Evolutionary conservation across 2,797 vertebrate genomes (phyloP).

Genomic region (Ceyx erithaca): DNA sequence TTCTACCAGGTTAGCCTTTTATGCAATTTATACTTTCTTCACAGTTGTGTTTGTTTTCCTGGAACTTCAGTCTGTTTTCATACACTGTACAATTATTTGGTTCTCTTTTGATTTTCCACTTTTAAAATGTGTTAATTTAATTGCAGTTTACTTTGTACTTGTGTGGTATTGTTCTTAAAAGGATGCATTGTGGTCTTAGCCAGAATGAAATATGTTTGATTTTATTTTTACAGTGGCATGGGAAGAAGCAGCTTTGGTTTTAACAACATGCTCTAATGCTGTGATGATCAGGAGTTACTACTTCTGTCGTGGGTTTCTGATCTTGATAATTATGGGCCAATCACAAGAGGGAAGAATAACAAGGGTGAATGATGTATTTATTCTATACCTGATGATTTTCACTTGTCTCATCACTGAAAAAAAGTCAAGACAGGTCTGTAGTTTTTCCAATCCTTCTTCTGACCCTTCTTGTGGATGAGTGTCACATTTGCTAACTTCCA

Average conservation of each 20-base stretch:
- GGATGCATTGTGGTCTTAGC: not conserved
- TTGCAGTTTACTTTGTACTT: not conserved
- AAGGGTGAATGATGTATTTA: not conserved
- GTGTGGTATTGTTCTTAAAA: not conserved
- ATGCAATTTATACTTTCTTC: not conserved
- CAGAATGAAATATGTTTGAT: not conserved
- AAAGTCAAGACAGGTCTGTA: not conserved
- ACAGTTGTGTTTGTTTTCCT: not conserved
- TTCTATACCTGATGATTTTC: not conserved
- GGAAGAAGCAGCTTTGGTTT: not conserved
- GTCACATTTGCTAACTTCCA: too few relatives aligned
- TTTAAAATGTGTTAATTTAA: not conserved
- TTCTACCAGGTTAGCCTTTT: not conserved
- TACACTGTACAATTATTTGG: not conserved
- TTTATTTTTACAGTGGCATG: not conserved
- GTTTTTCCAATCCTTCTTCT: too few relatives aligned
- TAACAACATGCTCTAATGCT: not conserved
- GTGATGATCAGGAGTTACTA: not conserved
- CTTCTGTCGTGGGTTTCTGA: not conserved
- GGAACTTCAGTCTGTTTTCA: not conserved
- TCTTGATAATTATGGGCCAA: not conserved
- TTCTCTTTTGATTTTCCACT: not conserved
- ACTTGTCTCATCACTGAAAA: not conserved
- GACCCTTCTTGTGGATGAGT: too few relatives aligned
- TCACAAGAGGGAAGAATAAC: not conserved